Percentiles rank a stretch among this genome's conserved stretches.
Conservation (phyloP, 1,140 invertebrate species). For the Bicyclus anynana region DNA sequence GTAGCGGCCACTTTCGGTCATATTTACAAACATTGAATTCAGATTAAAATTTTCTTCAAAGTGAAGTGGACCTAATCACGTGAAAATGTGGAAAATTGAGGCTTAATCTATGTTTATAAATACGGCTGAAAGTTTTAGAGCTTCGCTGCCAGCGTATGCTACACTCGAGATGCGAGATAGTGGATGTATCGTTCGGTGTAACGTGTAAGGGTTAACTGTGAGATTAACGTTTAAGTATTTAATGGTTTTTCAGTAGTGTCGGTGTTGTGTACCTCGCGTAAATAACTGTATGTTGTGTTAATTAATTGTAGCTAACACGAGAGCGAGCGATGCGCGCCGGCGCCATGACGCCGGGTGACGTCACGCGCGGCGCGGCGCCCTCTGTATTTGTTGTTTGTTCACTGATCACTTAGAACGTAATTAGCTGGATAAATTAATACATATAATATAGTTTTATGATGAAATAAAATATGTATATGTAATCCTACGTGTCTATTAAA, state of each 20-base stretch:
- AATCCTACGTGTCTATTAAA: constrained; percentile 76
- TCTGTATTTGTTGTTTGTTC: constrained; percentile 64
- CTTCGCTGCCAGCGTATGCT: too few relatives aligned
- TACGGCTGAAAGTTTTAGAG: too few relatives aligned
- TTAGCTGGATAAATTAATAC: constrained; percentile 69
- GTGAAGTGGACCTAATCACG: too few relatives aligned
- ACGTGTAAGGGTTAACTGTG: not conserved
- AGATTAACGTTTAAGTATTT: not conserved
- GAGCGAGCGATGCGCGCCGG: constrained; percentile 15
- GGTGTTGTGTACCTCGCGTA: constrained; percentile 25
- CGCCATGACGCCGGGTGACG: not conserved
- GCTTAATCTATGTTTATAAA: too few relatives aligned
- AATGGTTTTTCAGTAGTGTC: not conserved
- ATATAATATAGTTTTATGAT: constrained; percentile 75
- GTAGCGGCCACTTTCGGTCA: too few relatives aligned
- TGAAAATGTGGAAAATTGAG: too few relatives aligned
- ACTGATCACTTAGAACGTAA: constrained; percentile 68
- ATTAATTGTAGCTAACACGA: constrained; percentile 50
- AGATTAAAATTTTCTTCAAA: too few relatives aligned
- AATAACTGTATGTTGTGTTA: constrained; percentile 45
- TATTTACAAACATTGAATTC: too few relatives aligned
- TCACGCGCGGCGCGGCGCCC: not conserved
- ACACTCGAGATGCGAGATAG: too few relatives aligned
- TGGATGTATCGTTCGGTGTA: not conserved
- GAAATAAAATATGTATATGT: constrained; percentile 72